Evolutionary conservation across 2,113 vertebrate genomes (phyloP).

Genomic region (Nothocercus nigrocapillus): DNA sequence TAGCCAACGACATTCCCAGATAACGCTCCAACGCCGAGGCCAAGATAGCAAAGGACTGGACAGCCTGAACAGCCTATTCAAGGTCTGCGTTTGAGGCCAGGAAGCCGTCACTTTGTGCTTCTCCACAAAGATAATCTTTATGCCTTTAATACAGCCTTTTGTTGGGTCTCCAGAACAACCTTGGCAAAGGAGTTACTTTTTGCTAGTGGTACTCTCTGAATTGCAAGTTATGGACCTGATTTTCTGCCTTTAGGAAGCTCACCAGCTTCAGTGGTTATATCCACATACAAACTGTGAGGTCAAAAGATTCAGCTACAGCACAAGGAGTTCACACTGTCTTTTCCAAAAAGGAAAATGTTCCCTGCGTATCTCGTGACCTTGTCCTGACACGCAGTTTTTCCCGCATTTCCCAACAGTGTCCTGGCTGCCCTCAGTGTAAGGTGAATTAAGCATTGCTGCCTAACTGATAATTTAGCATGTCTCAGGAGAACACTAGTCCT

Average conservation of each 20-base stretch:
- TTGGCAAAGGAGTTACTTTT: background rate
- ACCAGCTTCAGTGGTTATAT: background rate
- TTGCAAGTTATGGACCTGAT: background rate
- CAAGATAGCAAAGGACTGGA: background rate
- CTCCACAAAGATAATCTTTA: background rate
- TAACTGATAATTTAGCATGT: background rate
- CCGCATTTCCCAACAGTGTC: background rate
- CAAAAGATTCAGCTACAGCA: background rate
- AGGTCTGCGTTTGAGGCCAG: background rate
- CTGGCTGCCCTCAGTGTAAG: background rate
- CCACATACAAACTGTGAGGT: background rate
- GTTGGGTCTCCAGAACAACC: background rate
- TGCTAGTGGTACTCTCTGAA: background rate
- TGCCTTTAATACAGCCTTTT: rapidly evolving
- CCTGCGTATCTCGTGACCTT: rapidly evolving
- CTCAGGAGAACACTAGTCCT: background rate
- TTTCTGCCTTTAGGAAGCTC: background rate
- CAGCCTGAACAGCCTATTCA: background rate
- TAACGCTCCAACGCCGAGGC: rapidly evolving
- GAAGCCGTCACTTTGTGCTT: rapidly evolving
- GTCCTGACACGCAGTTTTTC: background rate
- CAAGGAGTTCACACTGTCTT: background rate
- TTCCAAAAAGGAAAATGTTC: background rate
- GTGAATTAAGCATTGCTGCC: background rate
- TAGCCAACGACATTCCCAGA: background rate